A percentile compares a stretch with the other conserved stretches of the same genome.
These are phyloP conservation scores for Leucoma salicis DNA, from an alignment of 2,888 invertebrate genomes.

Conservation along the genomic window DNA sequence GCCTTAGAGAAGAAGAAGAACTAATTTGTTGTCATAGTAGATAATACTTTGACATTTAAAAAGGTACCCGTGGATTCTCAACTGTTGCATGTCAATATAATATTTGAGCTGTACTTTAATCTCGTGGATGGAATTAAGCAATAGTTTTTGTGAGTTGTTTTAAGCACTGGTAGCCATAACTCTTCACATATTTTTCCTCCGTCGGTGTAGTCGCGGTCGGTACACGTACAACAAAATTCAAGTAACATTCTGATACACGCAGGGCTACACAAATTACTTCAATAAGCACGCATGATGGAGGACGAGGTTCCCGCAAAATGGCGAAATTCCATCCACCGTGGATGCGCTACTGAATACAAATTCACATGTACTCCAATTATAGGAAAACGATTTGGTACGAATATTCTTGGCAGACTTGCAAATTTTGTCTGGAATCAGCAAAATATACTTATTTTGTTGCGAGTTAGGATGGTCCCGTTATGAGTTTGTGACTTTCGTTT, in stretches of 20 bases:
- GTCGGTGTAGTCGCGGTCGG: no score
- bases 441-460: constrained; percentile 80
- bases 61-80: no score
- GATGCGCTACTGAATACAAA: constrained; percentile 82
- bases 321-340: constrained; percentile 75
- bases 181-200: not conserved
- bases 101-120: no score
- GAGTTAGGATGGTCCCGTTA: constrained; percentile 62
- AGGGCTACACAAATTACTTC: constrained; percentile 70
- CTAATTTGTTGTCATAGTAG: no score
- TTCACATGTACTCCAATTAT: constrained; percentile 83
- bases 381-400: constrained; percentile 82
- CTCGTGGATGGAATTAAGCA: no score
- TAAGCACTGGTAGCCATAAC: no score
- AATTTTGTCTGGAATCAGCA: constrained; percentile 78
- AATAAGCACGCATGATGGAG: constrained; percentile 80
- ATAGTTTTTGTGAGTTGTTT: no score
- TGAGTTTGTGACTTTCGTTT: constrained; percentile 66
- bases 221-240: constrained; percentile 41
- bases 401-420: constrained; percentile 83
- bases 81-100: no score
- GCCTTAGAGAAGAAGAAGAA: no score
- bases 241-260: constrained; percentile 48
- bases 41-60: no score
- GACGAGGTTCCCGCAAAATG: constrained; percentile 71